These are phyloP conservation scores for Nibea albiflora DNA, from an alignment of 2,113 vertebrate species.

Conservation along the genomic window DNA sequence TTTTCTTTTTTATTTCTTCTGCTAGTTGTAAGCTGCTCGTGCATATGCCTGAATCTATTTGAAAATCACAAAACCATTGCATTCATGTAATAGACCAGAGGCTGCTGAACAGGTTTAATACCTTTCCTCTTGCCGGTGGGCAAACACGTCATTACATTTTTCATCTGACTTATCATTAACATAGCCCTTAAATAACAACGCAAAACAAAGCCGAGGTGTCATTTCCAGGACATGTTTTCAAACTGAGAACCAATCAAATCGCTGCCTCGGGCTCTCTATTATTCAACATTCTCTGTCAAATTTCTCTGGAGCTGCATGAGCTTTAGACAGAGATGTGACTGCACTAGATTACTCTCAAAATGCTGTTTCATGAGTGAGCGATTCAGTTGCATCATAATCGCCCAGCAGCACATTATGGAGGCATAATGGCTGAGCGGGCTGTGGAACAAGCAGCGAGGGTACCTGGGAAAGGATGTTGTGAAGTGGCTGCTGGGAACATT, in stretches of 20 bases:
- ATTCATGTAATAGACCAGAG: conserved; percentile 7
- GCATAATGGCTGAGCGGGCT: conserved; percentile 19
- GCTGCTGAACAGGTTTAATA: conserved; percentile 55
- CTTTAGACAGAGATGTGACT: conserved; percentile 37
- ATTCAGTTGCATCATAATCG: conserved; percentile 56
- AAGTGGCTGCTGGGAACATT: not conserved
- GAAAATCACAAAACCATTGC: conserved; percentile 21
- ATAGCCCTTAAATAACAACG: conserved; percentile 40
- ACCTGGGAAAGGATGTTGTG: conserved; percentile 11
- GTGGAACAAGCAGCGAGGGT: conserved; percentile 5
- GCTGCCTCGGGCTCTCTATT: conserved; percentile 40
- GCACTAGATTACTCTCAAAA: conserved; percentile 54
- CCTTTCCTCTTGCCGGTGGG: conserved; percentile 24
- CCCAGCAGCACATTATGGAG: conserved; percentile 51
- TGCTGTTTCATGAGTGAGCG: conserved; percentile 60
- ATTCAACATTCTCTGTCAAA: conserved; percentile 25
- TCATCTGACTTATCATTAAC: conserved; percentile 54
- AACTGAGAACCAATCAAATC: conserved; percentile 57
- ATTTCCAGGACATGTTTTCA: conserved; percentile 43
- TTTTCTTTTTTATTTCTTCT: not conserved
- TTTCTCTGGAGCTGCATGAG: conserved; percentile 9
- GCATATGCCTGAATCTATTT: not conserved
- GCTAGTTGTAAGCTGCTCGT: not conserved
- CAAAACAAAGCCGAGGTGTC: conserved; percentile 40
- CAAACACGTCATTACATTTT: conserved; percentile 26